Percentiles rank a stretch among this genome's conserved stretches.
phyloP scores from a whole-genome alignment of 2,888 invertebrate genomes.

The Drosophila multiciliata region DNA sequence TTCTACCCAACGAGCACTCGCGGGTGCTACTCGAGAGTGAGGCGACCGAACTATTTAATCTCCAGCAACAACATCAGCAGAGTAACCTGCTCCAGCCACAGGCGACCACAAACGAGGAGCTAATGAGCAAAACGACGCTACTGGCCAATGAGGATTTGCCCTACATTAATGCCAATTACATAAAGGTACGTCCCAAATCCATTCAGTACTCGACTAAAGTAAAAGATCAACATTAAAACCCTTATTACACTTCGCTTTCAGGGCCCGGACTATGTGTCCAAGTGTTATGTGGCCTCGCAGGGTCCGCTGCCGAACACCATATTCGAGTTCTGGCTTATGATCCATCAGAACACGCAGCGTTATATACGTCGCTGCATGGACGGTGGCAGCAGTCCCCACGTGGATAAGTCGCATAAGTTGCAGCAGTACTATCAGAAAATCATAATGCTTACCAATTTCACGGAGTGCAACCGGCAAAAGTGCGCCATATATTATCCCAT shows the following conservation, averaged over 20 bases:
- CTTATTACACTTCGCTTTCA: constrained; percentile 82
- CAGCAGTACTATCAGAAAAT: constrained; percentile 87
- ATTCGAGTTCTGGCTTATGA: constrained; percentile 96
- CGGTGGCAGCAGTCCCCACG: constrained; percentile 72
- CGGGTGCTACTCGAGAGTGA: constrained; percentile 88
- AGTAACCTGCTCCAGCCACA: constrained; percentile 38
- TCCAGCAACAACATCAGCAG: constrained; percentile 51
- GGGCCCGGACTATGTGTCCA: constrained; percentile 95
- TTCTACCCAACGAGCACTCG: constrained; percentile 95
- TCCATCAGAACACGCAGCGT: constrained; percentile 87
- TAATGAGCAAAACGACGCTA: constrained; percentile 74
- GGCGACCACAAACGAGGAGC: constrained; percentile 19
- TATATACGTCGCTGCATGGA: constrained; percentile 74
- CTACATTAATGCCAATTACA: constrained; percentile 97
- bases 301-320: constrained; percentile 96
- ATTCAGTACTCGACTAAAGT: not conserved
- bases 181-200: constrained; percentile 88
- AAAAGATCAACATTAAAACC: not conserved
- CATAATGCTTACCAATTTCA: constrained; percentile 96
- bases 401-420: constrained; percentile 69
- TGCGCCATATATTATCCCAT: constrained; percentile 95
- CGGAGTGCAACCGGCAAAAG: constrained; percentile 93
- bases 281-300: constrained; percentile 96
- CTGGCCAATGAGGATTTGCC: constrained; percentile 86
- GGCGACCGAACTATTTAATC: constrained; percentile 61